These are phyloP conservation scores for Coregonus clupeaformis DNA, from an alignment of 2,113 vertebrate species.

Conservation along the genomic window DNA sequence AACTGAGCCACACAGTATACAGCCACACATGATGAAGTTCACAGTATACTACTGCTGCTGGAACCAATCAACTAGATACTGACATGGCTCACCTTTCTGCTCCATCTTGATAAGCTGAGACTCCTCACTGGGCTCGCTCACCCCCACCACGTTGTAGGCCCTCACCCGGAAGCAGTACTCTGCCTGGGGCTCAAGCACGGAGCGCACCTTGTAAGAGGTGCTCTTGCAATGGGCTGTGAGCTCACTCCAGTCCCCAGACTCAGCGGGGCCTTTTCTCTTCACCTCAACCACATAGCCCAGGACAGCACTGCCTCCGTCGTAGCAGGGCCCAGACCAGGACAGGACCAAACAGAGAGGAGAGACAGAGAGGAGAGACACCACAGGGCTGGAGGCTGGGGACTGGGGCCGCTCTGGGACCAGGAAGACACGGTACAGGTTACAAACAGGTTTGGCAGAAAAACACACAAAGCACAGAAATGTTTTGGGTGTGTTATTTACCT, in stretches of 20 bases:
- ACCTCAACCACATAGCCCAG: conserved; percentile 75
- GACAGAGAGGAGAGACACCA: conserved; percentile 54
- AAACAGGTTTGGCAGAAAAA: not conserved
- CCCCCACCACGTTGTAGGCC: conserved; percentile 71
- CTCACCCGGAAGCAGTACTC: conserved; percentile 74
- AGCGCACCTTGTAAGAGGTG: conserved; percentile 69
- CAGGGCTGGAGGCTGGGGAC: conserved; percentile 73
- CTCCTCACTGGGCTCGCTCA: conserved; percentile 70
- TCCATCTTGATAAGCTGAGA: conserved; percentile 72
- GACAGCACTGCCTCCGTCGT: conserved; percentile 77
- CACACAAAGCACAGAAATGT: not conserved
- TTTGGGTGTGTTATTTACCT: conserved; percentile 52
- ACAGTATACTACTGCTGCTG: not conserved
- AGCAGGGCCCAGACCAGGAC: conserved; percentile 80
- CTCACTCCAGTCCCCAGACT: conserved; percentile 58
- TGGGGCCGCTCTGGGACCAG: conserved; percentile 69
- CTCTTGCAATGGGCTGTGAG: conserved; percentile 67
- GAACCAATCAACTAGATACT: not conserved
- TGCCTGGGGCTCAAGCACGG: conserved; percentile 58
- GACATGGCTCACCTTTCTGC: conserved; percentile 55
- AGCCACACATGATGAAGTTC: not conserved
- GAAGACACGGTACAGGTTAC: not conserved
- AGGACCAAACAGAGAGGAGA: conserved; percentile 61
- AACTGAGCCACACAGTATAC: too few species aligned
- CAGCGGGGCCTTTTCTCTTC: conserved; percentile 29